These are phyloP conservation scores for Subanguina moxae DNA, from an alignment of 1,140 invertebrate genomes.

Conservation along the genomic window DNA sequence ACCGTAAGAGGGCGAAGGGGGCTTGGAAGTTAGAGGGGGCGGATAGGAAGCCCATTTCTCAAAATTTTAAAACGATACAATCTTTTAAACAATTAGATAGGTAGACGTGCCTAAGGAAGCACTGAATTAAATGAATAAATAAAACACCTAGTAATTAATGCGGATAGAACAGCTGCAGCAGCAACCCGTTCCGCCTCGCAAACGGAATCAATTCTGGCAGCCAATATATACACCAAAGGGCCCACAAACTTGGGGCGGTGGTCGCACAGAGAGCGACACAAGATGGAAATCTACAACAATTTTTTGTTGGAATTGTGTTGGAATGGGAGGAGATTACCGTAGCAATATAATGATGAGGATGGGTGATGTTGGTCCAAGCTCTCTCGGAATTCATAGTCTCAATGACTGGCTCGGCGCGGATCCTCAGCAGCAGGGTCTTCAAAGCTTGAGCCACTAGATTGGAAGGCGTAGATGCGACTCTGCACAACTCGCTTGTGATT, in stretches of 20 bases:
- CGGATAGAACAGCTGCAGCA: conserved; percentile 36
- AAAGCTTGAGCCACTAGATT: conserved; percentile 41
- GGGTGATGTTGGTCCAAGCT: conserved; percentile 52
- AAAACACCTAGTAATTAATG: conserved; percentile 37
- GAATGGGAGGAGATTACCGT: conserved; percentile 31
- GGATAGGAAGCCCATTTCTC: background rate
- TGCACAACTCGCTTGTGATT: conserved; percentile 50
- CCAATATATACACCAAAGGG: conserved; percentile 33
- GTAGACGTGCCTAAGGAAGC: no score
- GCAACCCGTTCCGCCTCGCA: conserved; percentile 43
- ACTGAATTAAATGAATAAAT: background rate
- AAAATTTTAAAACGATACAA: background rate
- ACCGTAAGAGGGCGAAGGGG: no score
- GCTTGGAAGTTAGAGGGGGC: no score
- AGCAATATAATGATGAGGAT: conserved; percentile 43
- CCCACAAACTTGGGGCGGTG: conserved; percentile 33
- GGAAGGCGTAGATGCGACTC: conserved; percentile 42
- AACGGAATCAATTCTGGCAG: conserved; percentile 18
- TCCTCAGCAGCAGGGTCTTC: conserved; percentile 36
- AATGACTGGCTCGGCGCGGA: conserved; percentile 43
- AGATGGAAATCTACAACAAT: conserved; percentile 41
- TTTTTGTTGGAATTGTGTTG: conserved; percentile 13
- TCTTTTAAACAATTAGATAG: conserved; percentile 11
- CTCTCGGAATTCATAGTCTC: conserved; percentile 56
- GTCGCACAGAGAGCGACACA: conserved; percentile 37